A percentile compares a stretch with the other conserved stretches of the same genome.
Conservation (phyloP, 1,140 invertebrate genomes). For the Neocloeon triangulifer region DNA sequence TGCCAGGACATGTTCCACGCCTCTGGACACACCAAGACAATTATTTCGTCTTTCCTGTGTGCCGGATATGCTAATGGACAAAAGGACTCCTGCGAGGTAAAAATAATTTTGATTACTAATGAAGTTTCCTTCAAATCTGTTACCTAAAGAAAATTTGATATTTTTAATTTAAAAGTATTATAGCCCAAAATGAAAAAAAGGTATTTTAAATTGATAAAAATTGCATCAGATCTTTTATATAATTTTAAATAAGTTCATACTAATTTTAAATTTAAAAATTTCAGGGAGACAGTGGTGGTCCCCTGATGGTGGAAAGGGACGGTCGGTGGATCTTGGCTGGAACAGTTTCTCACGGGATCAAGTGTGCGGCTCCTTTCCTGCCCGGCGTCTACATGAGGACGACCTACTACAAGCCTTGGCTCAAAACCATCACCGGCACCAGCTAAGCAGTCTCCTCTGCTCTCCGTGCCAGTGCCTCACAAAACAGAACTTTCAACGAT, state of each 20-base stretch:
- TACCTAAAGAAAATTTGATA: too few relatives aligned
- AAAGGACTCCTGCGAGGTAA: slow-evolving; percentile 84
- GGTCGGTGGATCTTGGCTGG: slow-evolving; percentile 76
- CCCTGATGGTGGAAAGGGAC: slow-evolving; percentile 55
- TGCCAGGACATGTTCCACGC: slow-evolving; percentile 88
- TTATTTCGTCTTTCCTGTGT: slow-evolving; percentile 75
- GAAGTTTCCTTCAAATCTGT: too few relatives aligned
- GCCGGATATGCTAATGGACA: slow-evolving; percentile 81
- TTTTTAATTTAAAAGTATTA: too few relatives aligned
- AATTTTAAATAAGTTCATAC: too few relatives aligned
- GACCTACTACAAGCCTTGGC: slow-evolving; percentile 75
- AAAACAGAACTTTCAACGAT: neutral
- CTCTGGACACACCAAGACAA: slow-evolving; percentile 67
- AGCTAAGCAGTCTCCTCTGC: slow-evolving; percentile 4
- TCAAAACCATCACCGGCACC: slow-evolving; percentile 61
- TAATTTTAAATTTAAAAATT: too few relatives aligned
- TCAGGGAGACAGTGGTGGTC: slow-evolving; percentile 85
- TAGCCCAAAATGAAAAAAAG: neutral
- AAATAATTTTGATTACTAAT: too few relatives aligned
- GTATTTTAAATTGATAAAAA: neutral
- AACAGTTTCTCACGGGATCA: slow-evolving; percentile 87
- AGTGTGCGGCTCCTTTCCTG: slow-evolving; percentile 73
- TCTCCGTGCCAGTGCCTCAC: neutral
- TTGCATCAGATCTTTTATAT: too few relatives aligned
- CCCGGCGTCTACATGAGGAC: slow-evolving; percentile 86